Conservation (phyloP, 2,888 invertebrate species). For the Cybosia mesomella region DNA sequence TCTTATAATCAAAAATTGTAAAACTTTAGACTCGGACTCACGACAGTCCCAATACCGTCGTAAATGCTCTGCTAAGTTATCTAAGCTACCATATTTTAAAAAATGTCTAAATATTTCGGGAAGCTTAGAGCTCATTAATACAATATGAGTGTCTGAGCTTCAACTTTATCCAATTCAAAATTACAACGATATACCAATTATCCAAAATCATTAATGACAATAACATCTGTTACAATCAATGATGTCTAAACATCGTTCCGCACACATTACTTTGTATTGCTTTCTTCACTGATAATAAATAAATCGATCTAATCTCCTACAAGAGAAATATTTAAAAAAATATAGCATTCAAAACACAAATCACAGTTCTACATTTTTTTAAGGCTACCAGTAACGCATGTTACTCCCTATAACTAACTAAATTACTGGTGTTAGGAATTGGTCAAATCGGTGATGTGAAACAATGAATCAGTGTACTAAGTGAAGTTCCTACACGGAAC, state of each 20-base stretch:
- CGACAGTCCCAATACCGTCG: not conserved
- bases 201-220: not conserved
- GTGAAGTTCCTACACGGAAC: not conserved
- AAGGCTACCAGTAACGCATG: not conserved
- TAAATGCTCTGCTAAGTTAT: not conserved
- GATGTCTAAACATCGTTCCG: not conserved
- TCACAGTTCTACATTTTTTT: not conserved
- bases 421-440: constrained; percentile 4
- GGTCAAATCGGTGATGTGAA: not conserved
- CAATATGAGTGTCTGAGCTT: not conserved
- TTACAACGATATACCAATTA: not conserved
- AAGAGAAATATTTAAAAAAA: too few species aligned
- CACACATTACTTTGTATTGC: not conserved
- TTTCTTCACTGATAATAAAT: not conserved
- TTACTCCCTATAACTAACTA: not conserved
- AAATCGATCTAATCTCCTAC: not conserved
- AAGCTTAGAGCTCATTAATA: not conserved
- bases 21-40: not conserved
- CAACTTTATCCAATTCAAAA: not conserved
- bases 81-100: too few species aligned
- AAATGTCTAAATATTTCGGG: too few species aligned
- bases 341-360: not conserved
- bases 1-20: not conserved
- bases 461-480: too few species aligned
- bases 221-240: not conserved